Evolutionary conservation across 2,888 invertebrate genomes (phyloP), one percentile per base, ranked within the genome.

Genomic region (Diarsia mendica): DNA sequence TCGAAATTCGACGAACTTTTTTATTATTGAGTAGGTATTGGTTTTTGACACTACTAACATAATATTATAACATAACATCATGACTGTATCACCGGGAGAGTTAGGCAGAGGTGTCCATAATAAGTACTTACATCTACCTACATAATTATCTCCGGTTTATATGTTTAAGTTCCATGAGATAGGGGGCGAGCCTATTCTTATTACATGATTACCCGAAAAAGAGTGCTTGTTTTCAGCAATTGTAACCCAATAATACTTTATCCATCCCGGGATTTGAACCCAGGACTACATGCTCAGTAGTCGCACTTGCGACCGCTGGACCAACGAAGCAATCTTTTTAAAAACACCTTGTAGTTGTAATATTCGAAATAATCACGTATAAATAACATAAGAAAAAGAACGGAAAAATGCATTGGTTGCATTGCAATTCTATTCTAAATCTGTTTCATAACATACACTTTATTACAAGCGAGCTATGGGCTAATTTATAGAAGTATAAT

Each of bases 401-500:
- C 13, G 23, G 51, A 53, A 23, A 46, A n/a, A n/a, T 55, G 44
- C 33, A 55, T 33, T 9, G 39, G 72, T 78, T 67, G 53, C 39
- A 55, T 15, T 61, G 51, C 15, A 20, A 51, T 28, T 48, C 58
- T 58, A 58, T 60, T 60, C 28, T 60, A 60, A 60, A 67, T 58
- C 28, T 33, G 69, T 71, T 68, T 70, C 51, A 71, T 68, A 23
- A 69, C 11, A 55, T 10, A 39, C 9, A 55, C 61, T 49, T 46
- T 61, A 61, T 67, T 72, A 33, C 61, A 39, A 18, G 9, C 58
- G 13, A n/a, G n/a, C 55, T 65, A 64, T 48, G 51, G 67, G 33
- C 53, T 76, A 71, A 58, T 67, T n/a, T 10, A 60, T 39, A 66
- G 8, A 75, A 75, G 60, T 67, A 48, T 58, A 58, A 63, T 49